Base-by-base conservation (phyloP, 2,888 invertebrate genomes). In the Thecocarcelia acutangulata region DNA sequence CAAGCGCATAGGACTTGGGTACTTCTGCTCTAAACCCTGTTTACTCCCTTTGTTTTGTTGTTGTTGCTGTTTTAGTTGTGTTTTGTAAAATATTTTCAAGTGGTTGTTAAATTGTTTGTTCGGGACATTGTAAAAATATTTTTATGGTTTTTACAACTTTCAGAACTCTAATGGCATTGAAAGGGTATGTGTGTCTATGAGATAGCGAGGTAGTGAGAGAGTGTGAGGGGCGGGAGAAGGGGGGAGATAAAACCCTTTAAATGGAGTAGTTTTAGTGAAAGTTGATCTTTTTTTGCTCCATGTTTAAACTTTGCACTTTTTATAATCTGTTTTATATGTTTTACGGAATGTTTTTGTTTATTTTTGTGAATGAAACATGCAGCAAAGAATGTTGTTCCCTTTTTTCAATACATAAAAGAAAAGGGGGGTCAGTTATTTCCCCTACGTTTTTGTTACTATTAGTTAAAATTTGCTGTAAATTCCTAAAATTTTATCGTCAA, bases 221-320 rank as follows among this genome's bases (percentile, higher is more conserved):
- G n/a, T n/a, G n/a, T n/a, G 33, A 19, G 0, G 17, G 19, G 19
- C 9, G 21, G 12, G 1, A 50, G 19, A 6, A 54, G 17, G 54
- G 15, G 12, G 28, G 12, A 2, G 19, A 50, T 12, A 12, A 15
- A 40, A 24, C 24, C 70, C 6, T 28, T 63, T 19, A 19, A 42
- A 64, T 68, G 28, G 42, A 63, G 52, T 66, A 72, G 66, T 74
- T 63, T 42, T 40, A 66, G 78, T 74, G 64, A 82, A 82, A 82
- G 74, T 78, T 70, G 56, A 46, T 19, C 11, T 24, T 28, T 68
- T 50, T 58, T 33, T 12, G 58, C 0, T 19, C 33, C 68, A 82
- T 64, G 52, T 77, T 81, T 77, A 63, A 81, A 81, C 81, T 81
- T 81, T 81, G 73, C 81, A 76, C 77, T 81, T 77, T 82, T 82